phyloP scores from a whole-genome alignment of 2,888 invertebrate species.

The Eilema sororculum region DNA sequence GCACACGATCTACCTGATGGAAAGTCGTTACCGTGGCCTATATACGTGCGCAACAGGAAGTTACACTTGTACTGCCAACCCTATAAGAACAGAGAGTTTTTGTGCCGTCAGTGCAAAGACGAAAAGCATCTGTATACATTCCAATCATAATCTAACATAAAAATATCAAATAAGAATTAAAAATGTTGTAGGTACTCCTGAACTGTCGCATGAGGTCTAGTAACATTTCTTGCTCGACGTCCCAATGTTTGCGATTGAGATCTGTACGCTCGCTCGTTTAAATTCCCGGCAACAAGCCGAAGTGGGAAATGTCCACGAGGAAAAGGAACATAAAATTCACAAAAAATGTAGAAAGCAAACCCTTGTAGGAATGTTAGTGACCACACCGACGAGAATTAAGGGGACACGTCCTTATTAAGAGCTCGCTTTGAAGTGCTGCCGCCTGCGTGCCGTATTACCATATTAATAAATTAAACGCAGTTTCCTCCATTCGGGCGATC shows the following conservation, averaged over 20 bases:
- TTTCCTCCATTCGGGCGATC: conserved; percentile 50
- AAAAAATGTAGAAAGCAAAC: conserved; percentile 80
- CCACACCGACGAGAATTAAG: conserved; percentile 69
- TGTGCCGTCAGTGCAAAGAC: too few relatives aligned
- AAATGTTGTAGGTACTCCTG: conserved; percentile 52
- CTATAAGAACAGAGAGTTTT: too few relatives aligned
- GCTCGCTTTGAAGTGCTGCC: conserved; percentile 69
- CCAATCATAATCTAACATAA: neutral
- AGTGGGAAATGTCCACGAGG: conserved; percentile 77
- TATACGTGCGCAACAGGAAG: too few relatives aligned
- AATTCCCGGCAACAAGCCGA: conserved; percentile 74
- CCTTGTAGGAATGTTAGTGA: conserved; percentile 80
- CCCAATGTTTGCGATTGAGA: conserved; percentile 64
- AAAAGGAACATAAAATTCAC: conserved; percentile 71
- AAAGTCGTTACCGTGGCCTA: too few relatives aligned
- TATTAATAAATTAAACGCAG: conserved; percentile 69
- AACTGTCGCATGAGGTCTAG: conserved; percentile 58
- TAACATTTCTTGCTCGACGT: conserved; percentile 61
- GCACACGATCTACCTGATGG: too few relatives aligned
- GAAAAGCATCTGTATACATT: too few relatives aligned
- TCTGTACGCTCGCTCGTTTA: conserved; percentile 77
- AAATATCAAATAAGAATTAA: neutral
- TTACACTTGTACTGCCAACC: too few relatives aligned
- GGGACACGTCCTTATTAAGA: conserved; percentile 78
- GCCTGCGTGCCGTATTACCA: conserved; percentile 70